Percentiles rank a stretch among this genome's conserved stretches.
These are phyloP conservation scores for Ceyx margarethae DNA, from an alignment of 2,113 vertebrate genomes.

Conservation along the genomic window DNA sequence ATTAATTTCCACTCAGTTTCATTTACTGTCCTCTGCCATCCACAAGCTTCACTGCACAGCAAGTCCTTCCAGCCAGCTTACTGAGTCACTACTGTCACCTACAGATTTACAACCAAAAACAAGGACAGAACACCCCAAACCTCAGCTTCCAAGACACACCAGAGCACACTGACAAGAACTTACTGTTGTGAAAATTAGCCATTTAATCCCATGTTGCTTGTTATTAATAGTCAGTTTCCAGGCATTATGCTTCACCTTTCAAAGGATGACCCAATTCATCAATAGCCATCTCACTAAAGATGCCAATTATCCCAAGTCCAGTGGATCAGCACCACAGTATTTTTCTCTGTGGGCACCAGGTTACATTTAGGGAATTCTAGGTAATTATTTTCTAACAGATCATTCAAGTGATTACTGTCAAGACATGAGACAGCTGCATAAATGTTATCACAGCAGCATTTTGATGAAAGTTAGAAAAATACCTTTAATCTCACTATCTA, in stretches of 20 bases:
- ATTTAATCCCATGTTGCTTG: neutral
- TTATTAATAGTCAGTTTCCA: neutral
- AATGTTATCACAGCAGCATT: neutral
- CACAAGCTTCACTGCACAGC: neutral
- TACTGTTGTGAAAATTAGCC: neutral
- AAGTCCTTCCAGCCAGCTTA: neutral
- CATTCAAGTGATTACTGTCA: neutral
- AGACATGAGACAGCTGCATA: neutral
- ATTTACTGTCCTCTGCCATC: neutral
- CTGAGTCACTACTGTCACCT: neutral
- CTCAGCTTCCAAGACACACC: neutral
- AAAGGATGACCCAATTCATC: neutral
- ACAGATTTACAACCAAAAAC: neutral
- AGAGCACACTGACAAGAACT: neutral
- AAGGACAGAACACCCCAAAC: neutral
- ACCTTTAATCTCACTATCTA: slow-evolving; percentile 83
- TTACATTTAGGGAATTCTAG: neutral
- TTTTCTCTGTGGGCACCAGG: neutral
- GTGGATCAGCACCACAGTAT: neutral
- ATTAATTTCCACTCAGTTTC: neutral
- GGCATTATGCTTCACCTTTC: neutral
- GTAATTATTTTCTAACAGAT: neutral
- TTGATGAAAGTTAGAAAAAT: slow-evolving; percentile 43
- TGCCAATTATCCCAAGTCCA: neutral
- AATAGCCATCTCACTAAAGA: neutral